Evolutionary conservation across 2,113 vertebrate species (phyloP), one percentile per base, ranked within the genome.

Genomic region (Oostethus manadensis): DNA sequence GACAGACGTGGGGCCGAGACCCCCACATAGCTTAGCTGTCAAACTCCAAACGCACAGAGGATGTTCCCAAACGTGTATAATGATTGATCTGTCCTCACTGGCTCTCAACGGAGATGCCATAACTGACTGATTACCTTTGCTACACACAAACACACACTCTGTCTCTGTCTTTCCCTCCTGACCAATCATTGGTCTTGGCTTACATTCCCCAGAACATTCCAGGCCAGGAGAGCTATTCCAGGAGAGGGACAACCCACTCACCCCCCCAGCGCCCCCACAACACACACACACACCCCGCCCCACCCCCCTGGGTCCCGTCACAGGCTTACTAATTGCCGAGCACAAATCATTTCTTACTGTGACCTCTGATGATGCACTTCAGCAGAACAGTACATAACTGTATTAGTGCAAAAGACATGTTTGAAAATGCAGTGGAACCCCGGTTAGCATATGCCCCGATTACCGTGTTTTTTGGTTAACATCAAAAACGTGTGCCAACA

Each of bases 181-280:
- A 64, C 74, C 74, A 62, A 68, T 74, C 72, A 80, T 70, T 77
- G 73, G 55, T 54, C 40, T 45, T 13, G 33, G 43, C 45, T 20
- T 60, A 77, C 81, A 89, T 84, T 87, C 77, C 64, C 60, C 53
- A 66, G 63, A 80, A 80, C 74, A 87, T 88, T 87, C 84, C 88
- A 84, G 83, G 63, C 74, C 71, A 74, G 59, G 23, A 47, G 75
- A 88, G 83, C 86, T 91, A 89, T 89, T 89, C 86, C 89, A 85
- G 86, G 86, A 80, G 75, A 71, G 56, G 60, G 66, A 40, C 49
- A 62, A 63, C 75, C 60, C 44, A 22, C 53, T 54, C 46, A 59
- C 61, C 47, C 46, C 57, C 42, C 51, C 61, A 17, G 46, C 44
- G 68, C 50, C 73, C 59, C 47, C 67, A 75, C 60, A 70, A 57